Conservation (phyloP, 2,797 vertebrate genomes). For the Leptodactylus fallax region DNA sequence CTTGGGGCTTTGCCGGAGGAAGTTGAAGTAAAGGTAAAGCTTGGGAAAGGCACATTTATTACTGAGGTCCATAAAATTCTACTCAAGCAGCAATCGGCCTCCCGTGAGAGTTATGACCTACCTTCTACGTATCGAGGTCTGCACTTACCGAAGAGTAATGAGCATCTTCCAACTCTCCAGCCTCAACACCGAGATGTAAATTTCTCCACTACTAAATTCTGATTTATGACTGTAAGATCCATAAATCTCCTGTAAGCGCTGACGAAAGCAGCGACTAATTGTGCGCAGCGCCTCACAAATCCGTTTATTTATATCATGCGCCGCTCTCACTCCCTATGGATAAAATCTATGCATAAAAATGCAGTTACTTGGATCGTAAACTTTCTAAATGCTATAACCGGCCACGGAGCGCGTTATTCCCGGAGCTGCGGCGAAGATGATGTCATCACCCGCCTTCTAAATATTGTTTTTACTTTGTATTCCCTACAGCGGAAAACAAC, state of each 20-base stretch:
- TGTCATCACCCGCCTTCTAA: background rate
- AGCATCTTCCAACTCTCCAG: background rate
- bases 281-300: slow-evolving; percentile 9
- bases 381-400: background rate
- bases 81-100: background rate
- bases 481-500: background rate
- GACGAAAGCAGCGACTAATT: slow-evolving; percentile 44
- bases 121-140: background rate
- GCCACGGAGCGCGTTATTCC: background rate
- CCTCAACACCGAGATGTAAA: slow-evolving; percentile 14
- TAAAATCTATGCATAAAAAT: slow-evolving; percentile 24
- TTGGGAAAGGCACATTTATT: background rate
- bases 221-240: slow-evolving; percentile 29
- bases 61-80: background rate
- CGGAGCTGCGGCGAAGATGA: background rate
- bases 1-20: background rate
- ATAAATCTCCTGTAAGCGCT: slow-evolving; percentile 39
- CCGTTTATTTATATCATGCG: slow-evolving; percentile 25
- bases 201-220: background rate
- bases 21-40: background rate
- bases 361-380: background rate
- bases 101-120: background rate
- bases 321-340: background rate
- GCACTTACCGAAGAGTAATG: background rate
- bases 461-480: background rate